Evolutionary conservation across 2,888 invertebrate species (phyloP), one percentile per base, ranked within the genome.

Genomic region (Macroteleia sp.): DNA sequence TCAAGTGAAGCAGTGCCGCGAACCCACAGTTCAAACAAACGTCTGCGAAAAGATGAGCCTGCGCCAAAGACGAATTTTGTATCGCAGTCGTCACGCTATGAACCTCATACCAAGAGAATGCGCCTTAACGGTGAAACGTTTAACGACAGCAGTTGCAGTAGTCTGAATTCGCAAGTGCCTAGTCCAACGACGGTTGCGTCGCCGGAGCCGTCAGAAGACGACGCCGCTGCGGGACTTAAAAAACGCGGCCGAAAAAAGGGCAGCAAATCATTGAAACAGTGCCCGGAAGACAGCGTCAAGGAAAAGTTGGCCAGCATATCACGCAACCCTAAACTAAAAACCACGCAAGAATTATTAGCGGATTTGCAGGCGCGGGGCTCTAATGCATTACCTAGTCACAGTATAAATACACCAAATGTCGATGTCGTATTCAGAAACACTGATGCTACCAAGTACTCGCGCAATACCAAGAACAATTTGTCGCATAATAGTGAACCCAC

Each of bases 291-390:
- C 71, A 87, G 88, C 46, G 93, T 93, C 0, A 93, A 93, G 81
- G 93, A 93, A 80, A 94, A 94, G 86, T 91, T 94, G 84, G 93
- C 94, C 39, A 93, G 94, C 81, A 93, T 93, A 79, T 92, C 92
- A 20, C 91, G 94, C 42, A 93, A 94, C 86, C 93, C 94, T 16
- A 94, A 94, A 86, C 93, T 95, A 46, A 95, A 95, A 91, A 96
- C 95, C 20, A 97, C 97, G 0, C 95, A 96, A 88, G 96, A 97
- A 90, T 92, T 97, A 62, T 92, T 97, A 73, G 96, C 95, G 59
- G 95, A 96, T 90, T 93, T 97, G 83, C 95, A 95, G 91, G 93
- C 93, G 32, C 93, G 94, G 81, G 92, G 94, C 89, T 89, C 88
- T 71, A 87, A 90, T 84, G 83, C 61, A 77, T 75, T 83, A 84